Evolutionary conservation across 2,113 vertebrate genomes (phyloP).

Genomic region (Tor tambroides): DNA sequence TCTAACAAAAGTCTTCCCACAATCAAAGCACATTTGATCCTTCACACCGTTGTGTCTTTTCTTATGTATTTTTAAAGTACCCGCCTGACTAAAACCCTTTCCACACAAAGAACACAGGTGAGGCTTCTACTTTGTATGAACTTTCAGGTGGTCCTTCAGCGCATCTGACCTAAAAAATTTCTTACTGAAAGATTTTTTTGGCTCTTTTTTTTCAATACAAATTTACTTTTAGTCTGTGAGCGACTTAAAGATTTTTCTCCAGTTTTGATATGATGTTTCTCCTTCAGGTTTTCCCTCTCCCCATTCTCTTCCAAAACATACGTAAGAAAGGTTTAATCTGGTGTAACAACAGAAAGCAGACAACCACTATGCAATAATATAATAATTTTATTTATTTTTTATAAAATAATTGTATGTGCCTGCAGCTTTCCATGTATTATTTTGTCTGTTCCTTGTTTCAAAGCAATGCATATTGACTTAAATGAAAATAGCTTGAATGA

Average conservation of each 20-base stretch:
- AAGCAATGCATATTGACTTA: too few relatives aligned
- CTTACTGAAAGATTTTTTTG: neutral
- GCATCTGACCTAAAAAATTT: neutral
- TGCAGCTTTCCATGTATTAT: neutral
- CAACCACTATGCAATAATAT: neutral
- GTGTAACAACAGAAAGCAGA: too few relatives aligned
- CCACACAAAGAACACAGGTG: neutral
- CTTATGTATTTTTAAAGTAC: neutral
- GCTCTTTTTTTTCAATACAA: too few relatives aligned
- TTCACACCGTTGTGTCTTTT: neutral
- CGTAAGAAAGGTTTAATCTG: too few relatives aligned
- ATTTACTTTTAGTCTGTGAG: too few relatives aligned
- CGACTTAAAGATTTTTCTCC: too few relatives aligned
- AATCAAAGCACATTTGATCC: neutral
- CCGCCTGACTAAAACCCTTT: neutral
- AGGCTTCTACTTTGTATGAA: neutral
- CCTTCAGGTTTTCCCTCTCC: too few relatives aligned
- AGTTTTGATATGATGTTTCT: too few relatives aligned
- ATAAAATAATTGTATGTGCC: neutral
- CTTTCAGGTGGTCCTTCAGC: neutral
- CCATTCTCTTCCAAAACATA: neutral
- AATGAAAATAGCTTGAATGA: neutral
- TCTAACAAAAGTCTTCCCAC: neutral
- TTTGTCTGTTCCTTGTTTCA: too few relatives aligned
- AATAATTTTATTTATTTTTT: neutral